Evolutionary conservation across 2,113 vertebrate genomes (phyloP), one percentile per base, ranked within the genome.

Genomic region (Genyomyrus donnyi): DNA sequence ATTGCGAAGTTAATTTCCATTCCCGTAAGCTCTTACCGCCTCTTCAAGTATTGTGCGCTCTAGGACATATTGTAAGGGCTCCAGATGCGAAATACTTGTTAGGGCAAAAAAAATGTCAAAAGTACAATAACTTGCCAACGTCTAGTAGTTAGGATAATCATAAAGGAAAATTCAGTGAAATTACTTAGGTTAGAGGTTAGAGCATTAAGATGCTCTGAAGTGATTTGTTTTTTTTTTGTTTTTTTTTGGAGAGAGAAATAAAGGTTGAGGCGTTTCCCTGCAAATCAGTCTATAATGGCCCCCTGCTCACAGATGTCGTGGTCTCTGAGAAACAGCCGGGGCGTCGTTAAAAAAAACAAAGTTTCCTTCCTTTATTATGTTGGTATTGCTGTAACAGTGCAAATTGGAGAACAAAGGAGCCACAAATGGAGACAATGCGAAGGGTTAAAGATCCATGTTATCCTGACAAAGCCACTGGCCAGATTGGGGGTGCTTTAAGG

Each of bases 1-100:
- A 91, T 92, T 93, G 15, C 92, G 91, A 91, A 90, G 89, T 93
- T 93, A 74, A 88, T 90, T 93, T 91, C 86, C 88, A 91, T 86
- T 85, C 92, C 89, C 19, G 90, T 90, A 87, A 89, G 90, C 21
- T 90, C 53, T 90, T 84, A 48, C 62, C 0, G n/a, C 24, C 42
- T 35, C 53, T 88, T 48, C 42, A 88, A 49, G 88, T 13, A 42
- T 52, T 24, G 8, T 31, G 13, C 3, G 1, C 85, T 21, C 50
- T 27, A 35, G 50, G 45, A n/a, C 45, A n/a, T 45, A 48, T 42
- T 48, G 83, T 48, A 46, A 17, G 7, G 19, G 39, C 15, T 39
- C 87, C 87, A n/a, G 21, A 17, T 88, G 13, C 9, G 0, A 45
- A 58, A 15, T 53, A 7, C 35, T 62, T 7, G 13, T 62, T 42